Evolutionary conservation across 2,113 vertebrate species (phyloP), one percentile per base, ranked within the genome.

Genomic region (Solenodon paradoxus): DNA sequence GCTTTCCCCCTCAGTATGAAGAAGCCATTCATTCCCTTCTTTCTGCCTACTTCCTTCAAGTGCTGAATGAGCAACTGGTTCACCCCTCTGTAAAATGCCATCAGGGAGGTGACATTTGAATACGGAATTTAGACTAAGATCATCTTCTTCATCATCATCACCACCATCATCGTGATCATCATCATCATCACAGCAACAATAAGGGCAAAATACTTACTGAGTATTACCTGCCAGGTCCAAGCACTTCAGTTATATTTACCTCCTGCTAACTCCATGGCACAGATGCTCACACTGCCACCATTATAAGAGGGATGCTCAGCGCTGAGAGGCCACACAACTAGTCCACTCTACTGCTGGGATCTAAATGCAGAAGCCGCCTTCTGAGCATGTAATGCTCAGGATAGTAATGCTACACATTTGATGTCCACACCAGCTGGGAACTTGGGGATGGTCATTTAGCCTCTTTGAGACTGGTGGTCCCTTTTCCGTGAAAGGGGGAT

Each of bases 31-130:
- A 30, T 13, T 0, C 22, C 32, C 47, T 35, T 77, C 78, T 78
- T 55, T 87, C n/a, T 83, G 63, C 42, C 51, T 20, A 84, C 53
- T 94, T 90, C 22, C 57, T 72, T 84, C 47, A 51, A 49, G 35
- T 84, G 38, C 11, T 40, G n/a, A 42, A 30, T 80, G 32, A 71
- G 71, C 57, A 82, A 80, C 45, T 55, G 83, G 61, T 47, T 28
- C 17, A 22, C 61, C n/a, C 57, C 71, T 49, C 40, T 66, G 53
- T 16, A 74, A 75, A 64, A 90, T 64, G 72, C 78, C 32, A 69
- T 42, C 40, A 57, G 17, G 47, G 30, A 72, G 5, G 30, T 13
- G 59, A 75, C 17, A 38, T 22, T 61, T 72, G 78, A 92, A 59
- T 26, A 51, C 2, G 64, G 35, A 69, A 9, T 63, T 42, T 35